phyloP scores from a whole-genome alignment of 2,113 vertebrate genomes.

The Leucosticte australis region DNA sequence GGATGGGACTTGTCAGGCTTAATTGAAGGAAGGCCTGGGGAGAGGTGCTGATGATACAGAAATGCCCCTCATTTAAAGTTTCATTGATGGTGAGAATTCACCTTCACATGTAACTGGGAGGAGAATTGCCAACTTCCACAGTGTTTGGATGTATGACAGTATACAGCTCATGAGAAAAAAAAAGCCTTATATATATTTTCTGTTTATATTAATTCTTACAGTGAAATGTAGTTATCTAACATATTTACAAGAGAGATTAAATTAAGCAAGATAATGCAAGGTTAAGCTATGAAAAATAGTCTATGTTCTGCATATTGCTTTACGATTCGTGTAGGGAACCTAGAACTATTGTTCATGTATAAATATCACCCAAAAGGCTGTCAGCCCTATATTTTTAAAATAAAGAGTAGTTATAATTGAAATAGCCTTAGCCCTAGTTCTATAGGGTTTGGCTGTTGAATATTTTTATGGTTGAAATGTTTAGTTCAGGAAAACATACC shows the following conservation, averaged over 20 bases:
- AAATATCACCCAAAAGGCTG: conserved; percentile 80
- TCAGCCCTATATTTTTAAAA: conserved; percentile 87
- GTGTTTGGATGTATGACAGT: conserved; percentile 23
- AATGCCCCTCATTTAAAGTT: conserved; percentile 1
- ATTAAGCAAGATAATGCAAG: conserved; percentile 76
- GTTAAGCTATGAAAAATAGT: conserved; percentile 67
- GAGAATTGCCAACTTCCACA: conserved; percentile 52
- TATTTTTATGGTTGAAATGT: conserved; percentile 84
- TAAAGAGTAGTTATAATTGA: conserved; percentile 80
- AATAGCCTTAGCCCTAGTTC: conserved; percentile 82
- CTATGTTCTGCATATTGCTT: conserved; percentile 73
- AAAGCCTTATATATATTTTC: conserved; percentile 74
- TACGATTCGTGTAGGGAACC: conserved; percentile 70
- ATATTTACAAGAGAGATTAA: conserved; percentile 71
- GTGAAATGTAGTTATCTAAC: conserved; percentile 70
- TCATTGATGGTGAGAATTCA: background rate
- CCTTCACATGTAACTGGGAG: conserved; percentile 24
- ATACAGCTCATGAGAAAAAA: conserved; percentile 29
- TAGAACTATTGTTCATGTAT: conserved; percentile 78
- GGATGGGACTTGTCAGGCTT: background rate
- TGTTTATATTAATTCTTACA: conserved; percentile 68
- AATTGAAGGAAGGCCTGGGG: background rate
- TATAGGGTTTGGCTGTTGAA: conserved; percentile 82
- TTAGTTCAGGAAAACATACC: conserved; percentile 79
- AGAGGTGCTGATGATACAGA: conserved; percentile 4